phyloP scores from a whole-genome alignment of 2,888 invertebrate species.

The Rhagophthalmus giganteus region DNA sequence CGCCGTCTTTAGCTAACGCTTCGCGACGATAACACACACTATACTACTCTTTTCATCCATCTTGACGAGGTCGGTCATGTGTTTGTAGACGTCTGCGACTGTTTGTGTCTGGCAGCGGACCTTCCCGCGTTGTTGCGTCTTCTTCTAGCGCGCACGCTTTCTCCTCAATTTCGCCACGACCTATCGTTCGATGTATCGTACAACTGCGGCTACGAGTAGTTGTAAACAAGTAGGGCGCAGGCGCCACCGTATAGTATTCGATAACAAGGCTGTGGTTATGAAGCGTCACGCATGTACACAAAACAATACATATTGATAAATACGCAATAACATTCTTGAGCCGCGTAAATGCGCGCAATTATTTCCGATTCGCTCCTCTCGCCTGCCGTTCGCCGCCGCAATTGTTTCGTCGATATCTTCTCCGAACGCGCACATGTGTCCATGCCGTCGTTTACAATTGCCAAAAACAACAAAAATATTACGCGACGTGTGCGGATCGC shows the following conservation, averaged over 20 bases:
- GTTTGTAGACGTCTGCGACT: conserved; percentile 48
- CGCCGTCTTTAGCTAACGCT: conserved; percentile 15
- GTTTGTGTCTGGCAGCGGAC: conserved; percentile 40
- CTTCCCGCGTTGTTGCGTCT: conserved; percentile 27
- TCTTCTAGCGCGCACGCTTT: conserved; percentile 26
- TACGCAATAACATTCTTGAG: conserved; percentile 26
- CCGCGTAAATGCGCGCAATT: conserved; percentile 17
- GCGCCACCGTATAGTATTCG: conserved; percentile 54
- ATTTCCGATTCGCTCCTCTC: neutral
- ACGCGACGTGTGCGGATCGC: conserved; percentile 35
- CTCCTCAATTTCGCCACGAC: too few relatives aligned
- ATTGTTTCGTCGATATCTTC: conserved; percentile 21
- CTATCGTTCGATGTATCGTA: too few relatives aligned
- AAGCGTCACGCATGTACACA: conserved; percentile 37
- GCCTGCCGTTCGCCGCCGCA: neutral
- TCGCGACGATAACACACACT: conserved; percentile 21
- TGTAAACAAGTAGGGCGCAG: conserved; percentile 60
- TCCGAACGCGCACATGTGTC: conserved; percentile 24
- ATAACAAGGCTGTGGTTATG: conserved; percentile 45
- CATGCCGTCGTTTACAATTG: conserved; percentile 32
- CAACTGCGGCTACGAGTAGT: conserved; percentile 41
- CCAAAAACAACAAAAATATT: conserved; percentile 41
- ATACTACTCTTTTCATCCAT: conserved; percentile 43
- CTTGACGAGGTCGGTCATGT: conserved; percentile 50
- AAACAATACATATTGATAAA: conserved; percentile 28